A percentile compares a stretch with the other conserved stretches of the same genome.
Evolutionary conservation across 2,888 invertebrate species (phyloP).

Genomic region (Mythimna loreyi): DNA sequence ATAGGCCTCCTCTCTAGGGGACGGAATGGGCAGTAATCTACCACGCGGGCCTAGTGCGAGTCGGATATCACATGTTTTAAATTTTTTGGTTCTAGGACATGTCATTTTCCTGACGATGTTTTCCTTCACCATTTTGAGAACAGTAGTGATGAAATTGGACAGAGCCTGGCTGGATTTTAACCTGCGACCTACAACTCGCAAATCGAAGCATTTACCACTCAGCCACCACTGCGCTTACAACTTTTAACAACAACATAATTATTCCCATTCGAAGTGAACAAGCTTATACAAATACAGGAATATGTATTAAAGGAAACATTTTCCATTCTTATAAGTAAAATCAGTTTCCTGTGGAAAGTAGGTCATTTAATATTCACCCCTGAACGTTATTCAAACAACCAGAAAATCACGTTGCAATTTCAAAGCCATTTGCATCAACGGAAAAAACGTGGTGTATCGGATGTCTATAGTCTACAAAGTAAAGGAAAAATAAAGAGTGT

Average conservation of each 20-base stretch:
- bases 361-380: conserved; percentile 18
- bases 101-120: no score
- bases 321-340: background rate
- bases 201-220: no score
- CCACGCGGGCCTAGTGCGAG: no score
- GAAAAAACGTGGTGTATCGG: conserved; percentile 15
- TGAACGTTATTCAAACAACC: conserved; percentile 13
- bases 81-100: no score
- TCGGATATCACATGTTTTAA: no score
- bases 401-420: conserved; percentile 36
- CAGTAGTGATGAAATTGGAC: no score
- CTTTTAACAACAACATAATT: background rate
- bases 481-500: conserved; percentile 20
- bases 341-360: background rate
- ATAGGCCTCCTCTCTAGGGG: no score
- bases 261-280: background rate
- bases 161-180: no score
- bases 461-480: conserved; percentile 19
- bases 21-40: no score
- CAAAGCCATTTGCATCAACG: conserved; percentile 10
- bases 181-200: no score
- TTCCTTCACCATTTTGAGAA: no score
- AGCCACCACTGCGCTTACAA: no score
- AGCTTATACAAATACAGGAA: background rate
- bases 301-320: background rate